phyloP scores from a whole-genome alignment of 1,140 invertebrate species.

The Dendroctonus ponderosae region DNA sequence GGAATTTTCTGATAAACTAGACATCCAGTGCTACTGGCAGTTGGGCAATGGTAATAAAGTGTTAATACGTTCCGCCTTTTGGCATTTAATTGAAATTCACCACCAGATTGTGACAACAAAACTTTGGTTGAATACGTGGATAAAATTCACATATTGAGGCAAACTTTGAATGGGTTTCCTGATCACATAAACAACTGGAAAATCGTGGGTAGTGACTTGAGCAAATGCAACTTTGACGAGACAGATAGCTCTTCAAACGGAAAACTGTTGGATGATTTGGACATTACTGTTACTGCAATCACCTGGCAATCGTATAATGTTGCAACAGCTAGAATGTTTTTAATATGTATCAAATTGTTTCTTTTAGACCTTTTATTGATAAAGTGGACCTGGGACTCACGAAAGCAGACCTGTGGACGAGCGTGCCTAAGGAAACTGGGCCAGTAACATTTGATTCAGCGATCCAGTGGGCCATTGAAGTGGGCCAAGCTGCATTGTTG shows the following conservation, averaged over 20 bases:
- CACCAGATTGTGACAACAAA: slow-evolving; percentile 54
- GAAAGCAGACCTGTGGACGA: slow-evolving; percentile 37
- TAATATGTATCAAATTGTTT: background rate
- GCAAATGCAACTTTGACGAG: slow-evolving; percentile 49
- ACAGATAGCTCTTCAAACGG: too few species aligned
- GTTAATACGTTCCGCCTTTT: background rate
- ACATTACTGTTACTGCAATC: slow-evolving; percentile 57
- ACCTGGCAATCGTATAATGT: slow-evolving; percentile 60
- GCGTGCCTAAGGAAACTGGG: slow-evolving; percentile 32
- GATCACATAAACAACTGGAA: slow-evolving; percentile 50
- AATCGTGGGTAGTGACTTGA: slow-evolving; percentile 55
- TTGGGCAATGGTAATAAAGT: slow-evolving; percentile 61
- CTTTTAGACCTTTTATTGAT: slow-evolving; percentile 11
- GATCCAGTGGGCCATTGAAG: slow-evolving; percentile 44
- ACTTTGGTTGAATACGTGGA: slow-evolving; percentile 54
- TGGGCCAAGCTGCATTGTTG: slow-evolving; percentile 41
- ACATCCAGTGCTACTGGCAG: slow-evolving; percentile 61
- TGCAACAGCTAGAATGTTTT: background rate
- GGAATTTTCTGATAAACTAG: slow-evolving; percentile 57
- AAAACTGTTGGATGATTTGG: slow-evolving; percentile 56
- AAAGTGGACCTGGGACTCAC: slow-evolving; percentile 16
- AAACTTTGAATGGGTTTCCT: slow-evolving; percentile 59
- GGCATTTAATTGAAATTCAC: background rate
- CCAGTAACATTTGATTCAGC: slow-evolving; percentile 41
- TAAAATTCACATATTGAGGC: slow-evolving; percentile 58